Conservation (phyloP, 2,888 invertebrate species). For the Lysandra bellargus region DNA sequence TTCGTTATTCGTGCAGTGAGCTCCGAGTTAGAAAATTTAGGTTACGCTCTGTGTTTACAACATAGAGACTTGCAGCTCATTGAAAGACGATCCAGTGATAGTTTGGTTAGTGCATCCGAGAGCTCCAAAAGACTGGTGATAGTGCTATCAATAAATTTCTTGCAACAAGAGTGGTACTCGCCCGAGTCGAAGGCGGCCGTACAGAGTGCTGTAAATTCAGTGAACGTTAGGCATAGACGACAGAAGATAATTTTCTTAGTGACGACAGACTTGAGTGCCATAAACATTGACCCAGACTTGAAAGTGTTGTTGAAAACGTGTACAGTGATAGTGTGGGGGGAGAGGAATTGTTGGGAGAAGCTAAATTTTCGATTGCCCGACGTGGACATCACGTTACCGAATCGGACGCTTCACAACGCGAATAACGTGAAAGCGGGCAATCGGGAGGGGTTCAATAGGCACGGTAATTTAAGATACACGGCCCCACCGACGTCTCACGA, state of each 20-base stretch:
- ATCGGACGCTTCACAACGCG: slow-evolving; percentile 78
- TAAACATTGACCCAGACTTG: slow-evolving; percentile 86
- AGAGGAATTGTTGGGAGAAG: slow-evolving; percentile 93
- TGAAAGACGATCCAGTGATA: slow-evolving; percentile 78
- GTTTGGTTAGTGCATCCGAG: slow-evolving; percentile 79
- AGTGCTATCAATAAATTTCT: slow-evolving; percentile 89
- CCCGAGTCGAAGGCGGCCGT: slow-evolving; percentile 91
- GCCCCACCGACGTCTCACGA: slow-evolving; percentile 77
- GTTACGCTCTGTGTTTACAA: slow-evolving; percentile 83
- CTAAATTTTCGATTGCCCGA: slow-evolving; percentile 91
- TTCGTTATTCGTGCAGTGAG: slow-evolving; percentile 85
- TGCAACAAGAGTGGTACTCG: slow-evolving; percentile 91
- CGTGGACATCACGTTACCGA: slow-evolving; percentile 81
- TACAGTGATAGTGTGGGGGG: slow-evolving; percentile 88
- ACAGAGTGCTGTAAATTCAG: slow-evolving; percentile 84
- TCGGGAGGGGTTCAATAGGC: slow-evolving; percentile 72
- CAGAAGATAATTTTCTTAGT: slow-evolving; percentile 81
- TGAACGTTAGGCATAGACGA: slow-evolving; percentile 83
- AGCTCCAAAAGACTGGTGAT: slow-evolving; percentile 87
- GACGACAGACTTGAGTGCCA: slow-evolving; percentile 81
- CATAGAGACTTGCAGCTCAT: slow-evolving; percentile 83
- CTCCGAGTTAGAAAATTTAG: slow-evolving; percentile 86
- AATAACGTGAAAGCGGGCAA: slow-evolving; percentile 73
- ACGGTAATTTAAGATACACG: slow-evolving; percentile 76
- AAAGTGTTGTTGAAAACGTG: slow-evolving; percentile 86